A percentile compares a stretch with the other conserved stretches of the same genome.
Evolutionary conservation across 2,113 vertebrate species (phyloP).

Genomic region (Tricholaema leucomelas): DNA sequence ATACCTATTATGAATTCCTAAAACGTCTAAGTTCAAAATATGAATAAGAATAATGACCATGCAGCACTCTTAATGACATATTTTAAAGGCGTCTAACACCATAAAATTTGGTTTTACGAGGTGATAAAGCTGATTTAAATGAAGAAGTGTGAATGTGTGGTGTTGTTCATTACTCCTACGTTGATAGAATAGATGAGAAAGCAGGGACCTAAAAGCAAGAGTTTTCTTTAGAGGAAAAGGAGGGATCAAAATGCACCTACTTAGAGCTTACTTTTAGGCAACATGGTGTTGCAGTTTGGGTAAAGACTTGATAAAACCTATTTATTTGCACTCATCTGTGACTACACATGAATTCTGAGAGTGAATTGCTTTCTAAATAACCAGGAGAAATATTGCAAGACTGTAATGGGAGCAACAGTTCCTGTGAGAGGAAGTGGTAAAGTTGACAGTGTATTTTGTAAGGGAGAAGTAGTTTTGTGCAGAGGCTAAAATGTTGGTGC

Average conservation of each 20-base stretch:
- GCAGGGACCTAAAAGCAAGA: not conserved
- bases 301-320: slow-evolving; percentile 5
- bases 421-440: not conserved
- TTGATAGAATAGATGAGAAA: not conserved
- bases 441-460: not conserved
- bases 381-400: not conserved
- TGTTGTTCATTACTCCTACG: not conserved
- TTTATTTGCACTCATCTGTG: not conserved
- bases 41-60: not conserved
- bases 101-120: not conserved
- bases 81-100: not conserved
- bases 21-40: not conserved
- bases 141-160: not conserved
- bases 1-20: not conserved
- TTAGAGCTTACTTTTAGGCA: not conserved
- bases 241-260: not conserved
- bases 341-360: not conserved
- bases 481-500: not conserved
- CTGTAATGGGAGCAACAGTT: not conserved
- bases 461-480: not conserved
- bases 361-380: not conserved
- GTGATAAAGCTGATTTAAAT: not conserved
- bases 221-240: not conserved
- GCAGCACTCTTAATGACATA: not conserved
- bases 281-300: not conserved